Evolutionary conservation across 2,888 invertebrate genomes (phyloP).

Genomic region (Chouioia cunea): DNA sequence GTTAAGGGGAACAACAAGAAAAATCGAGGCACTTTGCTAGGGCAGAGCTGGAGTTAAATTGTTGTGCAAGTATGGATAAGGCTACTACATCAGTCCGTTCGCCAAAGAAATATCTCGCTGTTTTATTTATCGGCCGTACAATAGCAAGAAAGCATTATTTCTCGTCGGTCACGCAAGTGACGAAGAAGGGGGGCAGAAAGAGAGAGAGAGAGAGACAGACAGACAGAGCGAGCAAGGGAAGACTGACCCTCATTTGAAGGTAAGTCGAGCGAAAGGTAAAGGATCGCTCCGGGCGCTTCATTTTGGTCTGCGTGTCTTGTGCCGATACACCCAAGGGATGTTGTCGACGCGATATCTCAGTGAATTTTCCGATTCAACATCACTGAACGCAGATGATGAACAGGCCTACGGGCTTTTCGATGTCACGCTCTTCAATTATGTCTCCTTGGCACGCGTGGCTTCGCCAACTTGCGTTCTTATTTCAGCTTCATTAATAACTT

Average conservation of each 20-base stretch:
- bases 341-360: too few relatives aligned
- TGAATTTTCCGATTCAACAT: too few relatives aligned
- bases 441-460: too few relatives aligned
- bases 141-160: neutral
- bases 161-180: neutral
- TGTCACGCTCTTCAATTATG: too few relatives aligned
- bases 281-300: slow-evolving; percentile 11
- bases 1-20: neutral
- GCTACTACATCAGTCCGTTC: slow-evolving; percentile 10
- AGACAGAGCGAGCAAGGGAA: too few relatives aligned
- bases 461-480: too few relatives aligned
- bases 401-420: too few relatives aligned
- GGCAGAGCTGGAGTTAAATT: slow-evolving; percentile 14
- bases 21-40: slow-evolving; percentile 5
- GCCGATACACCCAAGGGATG: too few relatives aligned
- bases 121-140: slow-evolving; percentile 26
- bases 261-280: neutral
- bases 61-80: slow-evolving; percentile 3
- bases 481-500: too few relatives aligned
- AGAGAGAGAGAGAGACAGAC: too few relatives aligned
- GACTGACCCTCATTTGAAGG: slow-evolving; percentile 7
- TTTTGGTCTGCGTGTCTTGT: neutral
- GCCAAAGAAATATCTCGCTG: neutral
- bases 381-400: too few relatives aligned
- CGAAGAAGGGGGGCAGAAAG: too few relatives aligned